Conservation (phyloP, 2,113 vertebrate species). For the Paracanthobrama guichenoti region DNA sequence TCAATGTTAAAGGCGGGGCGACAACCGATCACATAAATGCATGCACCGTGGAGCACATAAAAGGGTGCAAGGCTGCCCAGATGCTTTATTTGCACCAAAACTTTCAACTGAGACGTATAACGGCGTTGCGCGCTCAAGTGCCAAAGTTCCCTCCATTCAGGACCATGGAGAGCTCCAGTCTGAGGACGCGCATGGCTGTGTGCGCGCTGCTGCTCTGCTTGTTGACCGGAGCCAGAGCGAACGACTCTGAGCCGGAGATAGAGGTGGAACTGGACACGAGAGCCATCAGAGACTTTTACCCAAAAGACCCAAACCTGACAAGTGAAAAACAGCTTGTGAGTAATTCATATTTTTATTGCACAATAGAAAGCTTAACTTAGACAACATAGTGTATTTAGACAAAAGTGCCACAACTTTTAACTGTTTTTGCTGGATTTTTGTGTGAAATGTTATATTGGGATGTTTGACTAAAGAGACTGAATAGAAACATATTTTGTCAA, state of each 20-base stretch:
- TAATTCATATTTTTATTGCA: constrained; percentile 18
- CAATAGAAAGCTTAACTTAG: neutral
- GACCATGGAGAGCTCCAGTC: constrained; percentile 68
- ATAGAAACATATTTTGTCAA: constrained; percentile 3
- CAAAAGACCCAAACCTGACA: constrained; percentile 70
- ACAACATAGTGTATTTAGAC: neutral
- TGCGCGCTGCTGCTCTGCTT: constrained; percentile 70
- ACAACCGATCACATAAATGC: constrained; percentile 38
- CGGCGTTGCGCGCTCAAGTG: constrained; percentile 2
- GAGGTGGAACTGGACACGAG: constrained; percentile 72
- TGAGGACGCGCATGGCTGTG: constrained; percentile 67
- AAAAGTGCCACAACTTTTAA: neutral
- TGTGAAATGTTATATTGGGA: neutral
- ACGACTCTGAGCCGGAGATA: constrained; percentile 58
- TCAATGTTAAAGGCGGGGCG: constrained; percentile 60
- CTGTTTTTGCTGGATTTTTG: neutral
- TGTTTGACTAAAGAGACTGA: neutral
- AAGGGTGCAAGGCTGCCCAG: constrained; percentile 44
- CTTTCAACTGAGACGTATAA: constrained; percentile 25
- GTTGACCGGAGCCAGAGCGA: constrained; percentile 59
- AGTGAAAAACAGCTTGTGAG: constrained; percentile 75
- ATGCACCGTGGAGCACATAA: constrained; percentile 51
- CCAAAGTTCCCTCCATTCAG: constrained; percentile 48
- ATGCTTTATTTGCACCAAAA: constrained; percentile 39
- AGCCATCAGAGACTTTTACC: constrained; percentile 70